Conservation (phyloP, 2,888 invertebrate genomes). For the Hydropsyche betteni region DNA sequence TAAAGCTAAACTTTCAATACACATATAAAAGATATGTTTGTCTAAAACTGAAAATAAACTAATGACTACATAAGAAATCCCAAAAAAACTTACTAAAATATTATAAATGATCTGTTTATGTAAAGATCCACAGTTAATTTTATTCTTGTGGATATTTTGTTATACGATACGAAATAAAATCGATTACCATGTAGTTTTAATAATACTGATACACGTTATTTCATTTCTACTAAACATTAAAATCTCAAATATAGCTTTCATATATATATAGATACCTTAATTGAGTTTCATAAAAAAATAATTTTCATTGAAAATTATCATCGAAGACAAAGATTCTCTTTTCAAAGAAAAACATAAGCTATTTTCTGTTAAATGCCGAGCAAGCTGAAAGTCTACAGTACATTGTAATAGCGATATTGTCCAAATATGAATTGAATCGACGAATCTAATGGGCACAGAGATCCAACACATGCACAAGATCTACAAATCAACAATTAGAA, state of each 20-base stretch:
- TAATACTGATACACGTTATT: not conserved
- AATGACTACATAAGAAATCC: not conserved
- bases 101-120: too few relatives aligned
- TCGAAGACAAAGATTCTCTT: constrained; percentile 33
- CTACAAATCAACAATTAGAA: constrained; percentile 43
- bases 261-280: constrained; percentile 34
- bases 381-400: constrained; percentile 41
- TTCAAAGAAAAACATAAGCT: not conserved
- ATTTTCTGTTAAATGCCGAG: too few relatives aligned
- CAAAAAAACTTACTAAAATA: not conserved
- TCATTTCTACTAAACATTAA: not conserved
- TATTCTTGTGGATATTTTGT: not conserved
- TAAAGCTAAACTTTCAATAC: constrained; percentile 8
- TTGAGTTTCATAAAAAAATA: constrained; percentile 34
- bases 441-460: constrained; percentile 50
- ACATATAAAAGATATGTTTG: constrained; percentile 13
- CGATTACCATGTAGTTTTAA: not conserved
- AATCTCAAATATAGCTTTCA: constrained; percentile 34
- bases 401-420: constrained; percentile 44
- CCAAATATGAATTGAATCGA: constrained; percentile 37
- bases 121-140: not conserved
- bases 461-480: constrained; percentile 45
- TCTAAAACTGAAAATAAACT: not conserved
- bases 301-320: constrained; percentile 35
- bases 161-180: not conserved